Percentiles rank a stretch among this genome's conserved stretches.
These are phyloP conservation scores for Dolichotis patagonum DNA, from an alignment of 2,113 vertebrate genomes.

Conservation along the genomic window DNA sequence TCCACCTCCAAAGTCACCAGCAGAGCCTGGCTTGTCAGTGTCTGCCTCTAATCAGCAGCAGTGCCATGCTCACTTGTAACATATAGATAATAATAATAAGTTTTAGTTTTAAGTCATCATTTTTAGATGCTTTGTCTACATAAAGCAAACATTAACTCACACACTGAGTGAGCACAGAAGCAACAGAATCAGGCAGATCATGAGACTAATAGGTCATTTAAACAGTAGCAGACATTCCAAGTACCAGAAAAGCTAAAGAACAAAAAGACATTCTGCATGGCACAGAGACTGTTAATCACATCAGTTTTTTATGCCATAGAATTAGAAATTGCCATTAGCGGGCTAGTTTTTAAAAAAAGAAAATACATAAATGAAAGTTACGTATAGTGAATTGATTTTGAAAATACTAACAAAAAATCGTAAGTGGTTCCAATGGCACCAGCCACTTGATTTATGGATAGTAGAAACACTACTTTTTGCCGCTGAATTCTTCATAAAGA, in stretches of 20 bases:
- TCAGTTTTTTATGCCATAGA: neutral
- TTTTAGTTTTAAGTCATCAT: neutral
- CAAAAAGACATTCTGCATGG: neutral
- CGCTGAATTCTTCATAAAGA: neutral
- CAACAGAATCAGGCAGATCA: neutral
- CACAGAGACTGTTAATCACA: neutral
- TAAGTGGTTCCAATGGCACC: neutral
- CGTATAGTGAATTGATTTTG: neutral
- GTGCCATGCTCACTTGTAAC: neutral
- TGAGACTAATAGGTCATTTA: neutral
- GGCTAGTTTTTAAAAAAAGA: conserved; percentile 24
- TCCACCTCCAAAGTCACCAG: neutral
- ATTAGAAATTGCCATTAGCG: neutral
- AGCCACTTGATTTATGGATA: neutral
- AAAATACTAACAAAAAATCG: conserved; percentile 16
- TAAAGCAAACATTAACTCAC: neutral
- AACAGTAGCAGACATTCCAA: conserved; percentile 19
- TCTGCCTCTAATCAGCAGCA: neutral
- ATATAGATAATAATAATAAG: neutral
- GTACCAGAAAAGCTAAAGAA: neutral
- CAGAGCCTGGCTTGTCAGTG: neutral
- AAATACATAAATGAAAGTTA: neutral
- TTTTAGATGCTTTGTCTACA: neutral
- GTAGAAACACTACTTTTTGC: neutral
- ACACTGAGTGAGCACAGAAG: neutral